Evolutionary conservation across 2,888 invertebrate genomes (phyloP), one percentile per base, ranked within the genome.

Genomic region (Orthosia cruda): DNA sequence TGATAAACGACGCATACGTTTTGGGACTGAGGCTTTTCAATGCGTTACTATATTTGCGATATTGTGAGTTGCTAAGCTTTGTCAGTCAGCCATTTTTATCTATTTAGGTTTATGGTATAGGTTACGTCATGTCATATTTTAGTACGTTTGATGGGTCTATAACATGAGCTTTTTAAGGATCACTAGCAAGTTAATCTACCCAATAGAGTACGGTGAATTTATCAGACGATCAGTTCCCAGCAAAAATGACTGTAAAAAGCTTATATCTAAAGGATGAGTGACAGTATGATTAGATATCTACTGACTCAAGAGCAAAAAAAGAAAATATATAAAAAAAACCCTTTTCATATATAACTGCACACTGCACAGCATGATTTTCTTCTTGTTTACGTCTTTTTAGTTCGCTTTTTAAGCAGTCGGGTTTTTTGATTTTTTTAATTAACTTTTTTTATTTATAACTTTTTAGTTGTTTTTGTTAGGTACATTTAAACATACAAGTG

Each of bases 1-100:
- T 89, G 90, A 89, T 88, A 88, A 89, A 90, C 77, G 91, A 90
- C 72, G 64, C 71, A 57, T 74, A 79, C 73, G 26, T 63, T 64
- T 69, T 67, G 62, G 61, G 65, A 74, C 70, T 66, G 68, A 65
- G 58, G 74, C 76, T 77, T 87, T 89, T 88, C 89, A 88, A 87
- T 85, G 69, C 79, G 70, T 72, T 74, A 80, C 67, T 67, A 45
- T 69, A 74, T 75, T 77, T 59, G 15, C 47, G n/a, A 23, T 71
- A 47, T 58, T 78, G 50, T 58, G 71, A 50, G 52, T 57, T 63
- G 40, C 59, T 71, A 69, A 32, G 40, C 45, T 49, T 57, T 64
- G 23, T 58, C 61, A 59, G 52, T 1, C n/a, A 80, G 9, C 2
- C 47, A 49, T 59, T 75, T 70, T 72, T 54, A 80, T 54, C 49